Percentiles rank a stretch among this genome's conserved stretches.
Evolutionary conservation across 1,140 invertebrate genomes (phyloP).

Genomic region (Hypsibius dujardini): DNA sequence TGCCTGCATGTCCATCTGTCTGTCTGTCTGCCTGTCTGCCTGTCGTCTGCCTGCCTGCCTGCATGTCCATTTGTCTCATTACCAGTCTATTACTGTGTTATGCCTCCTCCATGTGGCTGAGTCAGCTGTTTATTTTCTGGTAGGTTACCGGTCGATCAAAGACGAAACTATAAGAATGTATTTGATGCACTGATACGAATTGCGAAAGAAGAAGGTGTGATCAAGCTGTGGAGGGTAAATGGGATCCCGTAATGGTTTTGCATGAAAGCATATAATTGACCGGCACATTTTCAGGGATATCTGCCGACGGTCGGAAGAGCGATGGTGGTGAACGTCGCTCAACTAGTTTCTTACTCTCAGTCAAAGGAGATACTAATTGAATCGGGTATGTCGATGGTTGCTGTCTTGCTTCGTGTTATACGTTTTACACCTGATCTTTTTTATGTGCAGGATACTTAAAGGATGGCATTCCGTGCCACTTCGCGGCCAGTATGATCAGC

Average conservation of each 20-base stretch:
- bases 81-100: background rate
- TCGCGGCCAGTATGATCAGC: slow-evolving; percentile 87
- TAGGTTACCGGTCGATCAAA: background rate
- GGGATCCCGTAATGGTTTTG: too few relatives aligned
- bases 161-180: slow-evolving; percentile 81
- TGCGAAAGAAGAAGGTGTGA: slow-evolving; percentile 66
- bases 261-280: slow-evolving; percentile 19
- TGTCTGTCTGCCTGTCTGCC: too few relatives aligned
- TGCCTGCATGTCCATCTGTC: too few relatives aligned
- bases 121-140: background rate
- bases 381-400: slow-evolving; percentile 34
- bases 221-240: slow-evolving; percentile 73
- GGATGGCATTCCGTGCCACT: slow-evolving; percentile 77
- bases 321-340: slow-evolving; percentile 93
- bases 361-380: slow-evolving; percentile 48
- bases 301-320: slow-evolving; percentile 41
- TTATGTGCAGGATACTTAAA: slow-evolving; percentile 52
- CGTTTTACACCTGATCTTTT: too few relatives aligned
- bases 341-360: slow-evolving; percentile 90
- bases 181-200: slow-evolving; percentile 75
- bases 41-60: too few relatives aligned
- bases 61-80: too few relatives aligned
- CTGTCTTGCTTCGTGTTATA: slow-evolving; percentile 7
- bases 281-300: slow-evolving; percentile 33
- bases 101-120: background rate